These are phyloP conservation scores for Meandrina meandrites DNA, from an alignment of 92 coral and sea anemone genomes.

Conservation along the genomic window DNA sequence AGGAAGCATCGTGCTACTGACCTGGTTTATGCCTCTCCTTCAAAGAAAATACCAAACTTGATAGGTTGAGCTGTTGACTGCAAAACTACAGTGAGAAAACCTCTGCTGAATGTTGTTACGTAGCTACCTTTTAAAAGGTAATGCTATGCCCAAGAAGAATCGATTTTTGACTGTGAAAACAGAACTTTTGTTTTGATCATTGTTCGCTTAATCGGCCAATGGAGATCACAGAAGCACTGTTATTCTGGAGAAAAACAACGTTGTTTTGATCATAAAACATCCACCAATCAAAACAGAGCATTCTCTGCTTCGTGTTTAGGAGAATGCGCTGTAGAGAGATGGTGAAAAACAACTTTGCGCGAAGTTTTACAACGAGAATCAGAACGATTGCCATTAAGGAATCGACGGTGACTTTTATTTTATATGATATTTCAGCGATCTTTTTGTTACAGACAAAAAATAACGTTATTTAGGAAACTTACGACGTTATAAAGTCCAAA, in stretches of 20 bases:
- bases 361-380: background rate
- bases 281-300: background rate
- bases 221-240: background rate
- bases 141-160: background rate
- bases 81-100: background rate
- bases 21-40: background rate
- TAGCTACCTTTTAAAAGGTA: background rate
- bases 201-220: background rate
- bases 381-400: too few relatives aligned
- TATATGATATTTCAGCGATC: too few relatives aligned
- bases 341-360: background rate
- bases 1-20: background rate
- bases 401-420: too few relatives aligned
- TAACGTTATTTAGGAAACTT: background rate
- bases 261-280: background rate
- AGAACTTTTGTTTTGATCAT: background rate
- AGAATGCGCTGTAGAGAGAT: too few relatives aligned
- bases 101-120: background rate
- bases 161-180: background rate
- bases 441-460: background rate
- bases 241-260: background rate
- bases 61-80: background rate
- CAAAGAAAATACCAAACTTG: background rate
- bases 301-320: too few relatives aligned
- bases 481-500: background rate